These are phyloP conservation scores for Sternarchorhynchus goeldii DNA, from an alignment of 2,797 vertebrate genomes.

Conservation along the genomic window DNA sequence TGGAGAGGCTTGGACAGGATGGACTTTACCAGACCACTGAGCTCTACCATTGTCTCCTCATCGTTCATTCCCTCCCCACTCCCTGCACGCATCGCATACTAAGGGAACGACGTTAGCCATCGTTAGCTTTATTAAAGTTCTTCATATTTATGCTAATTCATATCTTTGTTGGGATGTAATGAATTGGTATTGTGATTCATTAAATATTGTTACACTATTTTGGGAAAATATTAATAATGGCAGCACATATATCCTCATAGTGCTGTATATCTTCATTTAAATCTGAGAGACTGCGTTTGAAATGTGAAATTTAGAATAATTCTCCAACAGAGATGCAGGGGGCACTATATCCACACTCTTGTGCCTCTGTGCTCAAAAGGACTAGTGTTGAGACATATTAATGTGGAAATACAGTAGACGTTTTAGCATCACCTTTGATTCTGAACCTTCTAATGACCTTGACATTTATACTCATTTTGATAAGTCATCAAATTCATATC, in stretches of 20 bases:
- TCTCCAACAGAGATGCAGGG: slow-evolving; percentile 55
- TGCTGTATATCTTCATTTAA: slow-evolving; percentile 5
- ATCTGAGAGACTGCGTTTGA: slow-evolving; percentile 6
- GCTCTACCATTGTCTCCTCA: slow-evolving; percentile 57
- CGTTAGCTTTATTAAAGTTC: slow-evolving; percentile 6
- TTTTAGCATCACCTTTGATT: slow-evolving; percentile 43
- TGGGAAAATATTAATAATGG: background rate
- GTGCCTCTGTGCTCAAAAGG: slow-evolving; percentile 24
- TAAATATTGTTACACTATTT: background rate
- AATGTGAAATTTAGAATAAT: slow-evolving; percentile 35
- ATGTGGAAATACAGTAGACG: slow-evolving; percentile 45
- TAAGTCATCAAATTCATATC: slow-evolving; percentile 52
- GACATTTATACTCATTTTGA: slow-evolving; percentile 53
- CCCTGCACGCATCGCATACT: slow-evolving; percentile 32
- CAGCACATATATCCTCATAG: slow-evolving; percentile 12
- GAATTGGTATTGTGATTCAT: background rate
- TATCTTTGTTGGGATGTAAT: background rate
- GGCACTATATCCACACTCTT: slow-evolving; percentile 67
- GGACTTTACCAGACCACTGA: slow-evolving; percentile 62
- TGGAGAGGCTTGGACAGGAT: slow-evolving; percentile 62
- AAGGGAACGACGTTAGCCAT: slow-evolving; percentile 8
- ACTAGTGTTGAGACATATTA: slow-evolving; percentile 38
- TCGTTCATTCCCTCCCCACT: slow-evolving; percentile 59
- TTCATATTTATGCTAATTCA: slow-evolving; percentile 1
- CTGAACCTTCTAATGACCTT: slow-evolving; percentile 45